These are phyloP conservation scores for Ataeniobius toweri DNA, from an alignment of 2,797 vertebrate species.

Conservation along the genomic window DNA sequence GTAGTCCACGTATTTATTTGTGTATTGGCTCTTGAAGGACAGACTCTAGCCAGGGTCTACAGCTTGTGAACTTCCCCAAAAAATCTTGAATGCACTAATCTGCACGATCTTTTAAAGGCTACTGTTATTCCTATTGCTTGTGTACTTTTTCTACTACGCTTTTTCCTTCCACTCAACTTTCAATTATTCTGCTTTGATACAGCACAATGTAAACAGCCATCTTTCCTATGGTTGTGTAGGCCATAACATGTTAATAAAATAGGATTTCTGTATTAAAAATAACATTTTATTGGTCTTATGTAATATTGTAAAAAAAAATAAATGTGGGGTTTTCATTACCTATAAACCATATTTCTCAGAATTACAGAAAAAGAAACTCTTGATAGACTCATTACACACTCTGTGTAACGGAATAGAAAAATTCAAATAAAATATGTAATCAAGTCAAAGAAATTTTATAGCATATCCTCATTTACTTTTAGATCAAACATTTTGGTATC, in stretches of 20 bases:
- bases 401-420: neutral
- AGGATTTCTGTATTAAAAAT: neutral
- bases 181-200: neutral
- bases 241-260: neutral
- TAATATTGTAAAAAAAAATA: too few species aligned
- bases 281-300: too few species aligned
- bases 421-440: slow-evolving; percentile 24
- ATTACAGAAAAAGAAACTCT: neutral
- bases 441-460: slow-evolving; percentile 5
- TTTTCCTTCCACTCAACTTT: neutral
- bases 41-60: neutral
- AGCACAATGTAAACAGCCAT: neutral
- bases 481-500: neutral
- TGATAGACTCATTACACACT: neutral
- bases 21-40: too few species aligned
- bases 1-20: neutral
- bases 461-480: neutral
- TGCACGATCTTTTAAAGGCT: neutral
- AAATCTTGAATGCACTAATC: neutral
- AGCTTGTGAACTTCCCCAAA: neutral
- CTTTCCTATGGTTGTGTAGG: neutral
- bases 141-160: neutral
- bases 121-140: neutral
- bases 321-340: too few species aligned
- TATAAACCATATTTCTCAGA: neutral